Evolutionary conservation across 1,140 invertebrate species (phyloP).

Genomic region (Sycobia sp.): DNA sequence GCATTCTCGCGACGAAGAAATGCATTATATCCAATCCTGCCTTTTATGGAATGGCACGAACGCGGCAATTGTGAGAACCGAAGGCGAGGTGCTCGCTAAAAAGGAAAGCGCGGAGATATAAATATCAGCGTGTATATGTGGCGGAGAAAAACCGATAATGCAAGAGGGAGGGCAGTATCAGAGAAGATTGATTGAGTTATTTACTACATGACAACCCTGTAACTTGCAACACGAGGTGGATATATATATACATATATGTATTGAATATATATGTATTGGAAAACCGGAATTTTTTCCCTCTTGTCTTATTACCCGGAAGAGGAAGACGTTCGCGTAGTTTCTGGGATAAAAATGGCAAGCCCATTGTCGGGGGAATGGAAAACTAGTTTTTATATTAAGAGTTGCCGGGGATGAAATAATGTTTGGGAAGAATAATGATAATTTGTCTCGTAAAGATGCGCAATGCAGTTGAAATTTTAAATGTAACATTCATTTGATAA

Average conservation of each 20-base stretch:
- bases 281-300: not conserved
- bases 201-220: constrained; percentile 15
- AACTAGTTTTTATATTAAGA: too few relatives aligned
- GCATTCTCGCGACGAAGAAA: constrained; percentile 12
- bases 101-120: constrained; percentile 12
- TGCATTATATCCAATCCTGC: constrained; percentile 22
- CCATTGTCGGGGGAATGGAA: too few relatives aligned
- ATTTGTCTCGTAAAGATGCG: too few relatives aligned
- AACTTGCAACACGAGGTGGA: constrained; percentile 1
- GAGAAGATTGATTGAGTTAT: constrained; percentile 32
- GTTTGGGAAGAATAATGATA: too few relatives aligned
- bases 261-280: too few relatives aligned
- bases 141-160: constrained; percentile 12
- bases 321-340: too few relatives aligned
- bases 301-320: not conserved
- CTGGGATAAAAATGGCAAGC: too few relatives aligned
- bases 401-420: too few relatives aligned
- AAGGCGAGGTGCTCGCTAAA: not conserved
- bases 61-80: not conserved
- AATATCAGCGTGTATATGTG: constrained; percentile 43
- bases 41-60: constrained; percentile 22
- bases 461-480: too few relatives aligned
- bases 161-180: not conserved
- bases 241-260: too few relatives aligned
- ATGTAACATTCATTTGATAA: too few relatives aligned